Evolutionary conservation across 2,888 invertebrate species (phyloP).

Genomic region (Diaphora mendica): DNA sequence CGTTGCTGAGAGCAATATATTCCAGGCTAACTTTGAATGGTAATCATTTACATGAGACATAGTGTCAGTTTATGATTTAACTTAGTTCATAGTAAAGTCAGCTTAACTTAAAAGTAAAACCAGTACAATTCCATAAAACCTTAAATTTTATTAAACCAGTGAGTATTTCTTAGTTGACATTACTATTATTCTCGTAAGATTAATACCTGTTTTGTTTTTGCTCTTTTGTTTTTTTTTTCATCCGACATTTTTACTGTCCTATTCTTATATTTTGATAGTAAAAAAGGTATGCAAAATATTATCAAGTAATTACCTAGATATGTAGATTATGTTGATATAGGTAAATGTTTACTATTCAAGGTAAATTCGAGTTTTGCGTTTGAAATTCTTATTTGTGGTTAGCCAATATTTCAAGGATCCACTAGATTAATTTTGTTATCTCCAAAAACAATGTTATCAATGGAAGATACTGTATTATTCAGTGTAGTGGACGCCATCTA

Average conservation of each 20-base stretch:
- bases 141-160: too few species aligned
- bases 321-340: not conserved
- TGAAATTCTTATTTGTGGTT: not conserved
- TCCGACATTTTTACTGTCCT: not conserved
- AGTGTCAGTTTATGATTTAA: not conserved
- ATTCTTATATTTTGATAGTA: not conserved
- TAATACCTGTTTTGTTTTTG: not conserved
- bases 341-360: not conserved
- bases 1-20: not conserved
- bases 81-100: too few species aligned
- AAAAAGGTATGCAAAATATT: not conserved
- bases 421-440: not conserved
- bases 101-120: not conserved
- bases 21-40: not conserved
- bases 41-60: not conserved
- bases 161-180: not conserved
- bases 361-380: not conserved
- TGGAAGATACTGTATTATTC: not conserved
- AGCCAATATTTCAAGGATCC: not conserved
- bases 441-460: not conserved
- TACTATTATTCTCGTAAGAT: not conserved
- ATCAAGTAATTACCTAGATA: not conserved
- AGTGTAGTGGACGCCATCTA: conserved; percentile 7
- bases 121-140: not conserved
- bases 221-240: not conserved